phyloP scores from a whole-genome alignment of 1,140 invertebrate genomes.

The Penaeus japonicus region DNA sequence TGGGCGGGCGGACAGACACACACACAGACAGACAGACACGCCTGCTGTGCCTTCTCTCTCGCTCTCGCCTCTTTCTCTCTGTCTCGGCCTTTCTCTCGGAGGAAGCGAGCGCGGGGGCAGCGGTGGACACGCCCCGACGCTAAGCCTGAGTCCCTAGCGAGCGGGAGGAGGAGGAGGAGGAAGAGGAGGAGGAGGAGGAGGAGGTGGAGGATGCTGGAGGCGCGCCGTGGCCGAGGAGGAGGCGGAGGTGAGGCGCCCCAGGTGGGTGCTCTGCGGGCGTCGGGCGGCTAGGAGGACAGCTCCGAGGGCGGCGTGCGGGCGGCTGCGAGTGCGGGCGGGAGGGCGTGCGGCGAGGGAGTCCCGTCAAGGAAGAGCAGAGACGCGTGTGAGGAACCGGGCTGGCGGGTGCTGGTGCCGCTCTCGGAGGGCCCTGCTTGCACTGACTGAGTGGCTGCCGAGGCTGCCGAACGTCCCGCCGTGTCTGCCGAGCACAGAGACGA shows the following conservation, averaged over 20 bases:
- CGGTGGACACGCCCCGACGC: not conserved
- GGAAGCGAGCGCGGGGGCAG: not conserved
- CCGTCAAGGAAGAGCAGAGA: not conserved
- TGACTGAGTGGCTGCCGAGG: constrained; percentile 18
- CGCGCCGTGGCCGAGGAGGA: too few relatives aligned
- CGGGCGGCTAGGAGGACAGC: not conserved
- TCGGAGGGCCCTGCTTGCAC: constrained; percentile 31
- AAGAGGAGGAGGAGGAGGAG: too few relatives aligned
- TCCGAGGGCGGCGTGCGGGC: too few relatives aligned
- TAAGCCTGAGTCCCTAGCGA: not conserved
- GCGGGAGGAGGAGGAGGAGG: not conserved
- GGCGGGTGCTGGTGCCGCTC: constrained; percentile 15
- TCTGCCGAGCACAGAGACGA: not conserved
- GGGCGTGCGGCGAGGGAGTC: not conserved
- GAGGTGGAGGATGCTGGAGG: too few relatives aligned
- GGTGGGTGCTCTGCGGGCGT: not conserved
- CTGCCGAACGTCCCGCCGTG: not conserved
- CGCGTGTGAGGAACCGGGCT: not conserved
- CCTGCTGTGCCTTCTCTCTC: not conserved
- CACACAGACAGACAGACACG: not conserved
- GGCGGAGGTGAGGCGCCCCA: not conserved
- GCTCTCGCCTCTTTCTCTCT: too few relatives aligned
- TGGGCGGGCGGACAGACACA: not conserved
- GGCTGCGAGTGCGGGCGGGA: not conserved
- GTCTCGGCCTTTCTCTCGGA: too few relatives aligned